Evolutionary conservation across 1,140 invertebrate genomes (phyloP), one percentile per base, ranked within the genome.

Genomic region (Bombus superbus): DNA sequence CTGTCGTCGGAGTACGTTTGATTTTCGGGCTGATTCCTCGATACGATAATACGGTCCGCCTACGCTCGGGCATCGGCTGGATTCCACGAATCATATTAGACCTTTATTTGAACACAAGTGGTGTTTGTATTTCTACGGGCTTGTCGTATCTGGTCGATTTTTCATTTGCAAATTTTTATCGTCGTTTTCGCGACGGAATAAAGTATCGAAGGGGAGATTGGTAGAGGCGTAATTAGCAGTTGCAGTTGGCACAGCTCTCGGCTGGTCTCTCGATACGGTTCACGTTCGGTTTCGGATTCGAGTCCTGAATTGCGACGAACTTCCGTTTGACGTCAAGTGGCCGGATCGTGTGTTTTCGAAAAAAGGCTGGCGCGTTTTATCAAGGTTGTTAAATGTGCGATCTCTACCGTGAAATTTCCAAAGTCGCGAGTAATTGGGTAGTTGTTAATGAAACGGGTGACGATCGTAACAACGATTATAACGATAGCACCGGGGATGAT

Each of bases 1-100:
- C 47, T 62, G 38, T 25, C 57, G 28, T 44, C 47, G 53, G 18
- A 32, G 32, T 44, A 62, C 40, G 76, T 80, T 72, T 22, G 32
- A 75, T 88, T 89, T 81, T 85, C 40, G 68, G 62, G 15, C 38
- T 57, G 47, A 42, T 68, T 75, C 66, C n/a, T 32, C 28, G 28
- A 10, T 73, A 42, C 25, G 25, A 25, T 8, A 13, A 10, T 73
- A 42, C 25, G 25, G 38, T 8, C 69, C 15, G 25, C 66, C 18
- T 38, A 38, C 35, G 9, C 35, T 0, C 22, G 10, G 35, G 22
- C 18, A 38, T 68, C 35, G 25, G 35, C 32, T 25, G 9, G 18
- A 38, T 38, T 22, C 22, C 35, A 25, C 18, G 66, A 68, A 68
- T 68, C 9, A 38, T 38, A 25, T 74, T 66, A 44, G 25, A 72